Base-by-base conservation (phyloP, 2,888 invertebrate species). In the Drosophila anceps region DNA sequence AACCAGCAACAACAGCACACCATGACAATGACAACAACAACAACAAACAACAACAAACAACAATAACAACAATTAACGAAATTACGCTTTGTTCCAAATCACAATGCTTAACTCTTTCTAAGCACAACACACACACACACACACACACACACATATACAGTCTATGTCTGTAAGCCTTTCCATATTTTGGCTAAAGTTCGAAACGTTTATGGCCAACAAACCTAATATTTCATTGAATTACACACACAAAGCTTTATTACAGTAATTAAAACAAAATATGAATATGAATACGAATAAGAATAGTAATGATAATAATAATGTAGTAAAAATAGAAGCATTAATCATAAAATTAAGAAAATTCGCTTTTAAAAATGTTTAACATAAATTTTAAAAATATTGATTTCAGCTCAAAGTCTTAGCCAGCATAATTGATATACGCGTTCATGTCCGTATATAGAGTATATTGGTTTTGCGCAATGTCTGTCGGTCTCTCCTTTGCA, bases 31-130 rank as follows among this genome's bases (percentile, higher is more conserved):
- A 83, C 74, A 81, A 81, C 60, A 69, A 80, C 75, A 63, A 66
- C 69, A 69, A 59, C 35, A 64, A 63, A 29, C 58, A 62, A 65
- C 67, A 65, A 64, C 31, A 54, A 53, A 76, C 29, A 67, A 78
- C 57, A 73, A 83, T 69, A 63, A 67, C 75, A 79, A 75, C 79
- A 78, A 78, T 76, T 77, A 66, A 69, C 68, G 53, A 74, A 68
- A 78, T 69, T 70, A 81, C 78, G 69, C 77, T 81, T 82, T 85
- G 88, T 84, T 84, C 88, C 88, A 74, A 77, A 77, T 84, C 84
- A 84, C 84, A 53, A 64, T 64, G 63, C 50, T 37, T 54, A 53
- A 35, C 64, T 62, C 66, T 73, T 68, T 43, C 65, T 48, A 65
- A 65, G 73, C 78, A 69, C 41, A 73, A 43, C 12, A 46, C 48